phyloP scores from a whole-genome alignment of 2,888 invertebrate species.

The Plagiodera versicolora region DNA sequence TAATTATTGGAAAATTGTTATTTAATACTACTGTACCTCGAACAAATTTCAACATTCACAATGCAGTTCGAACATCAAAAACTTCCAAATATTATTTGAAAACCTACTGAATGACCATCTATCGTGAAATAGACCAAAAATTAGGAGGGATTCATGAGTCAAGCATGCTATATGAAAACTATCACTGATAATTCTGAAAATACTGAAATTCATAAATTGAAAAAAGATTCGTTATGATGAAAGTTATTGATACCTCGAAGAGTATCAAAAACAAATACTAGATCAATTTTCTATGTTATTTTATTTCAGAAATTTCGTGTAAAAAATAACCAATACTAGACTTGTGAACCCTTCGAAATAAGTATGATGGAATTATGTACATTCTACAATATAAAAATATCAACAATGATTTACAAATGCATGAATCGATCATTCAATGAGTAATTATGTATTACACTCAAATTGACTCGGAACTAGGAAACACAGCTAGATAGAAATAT shows the following conservation, averaged over 20 bases:
- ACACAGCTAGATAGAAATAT: neutral
- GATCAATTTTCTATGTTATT: too few species aligned
- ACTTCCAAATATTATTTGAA: neutral
- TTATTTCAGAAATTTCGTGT: too few species aligned
- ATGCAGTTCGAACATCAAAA: neutral
- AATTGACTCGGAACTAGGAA: neutral
- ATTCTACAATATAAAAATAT: neutral
- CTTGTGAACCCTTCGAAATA: neutral
- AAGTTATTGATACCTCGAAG: too few species aligned
- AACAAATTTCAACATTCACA: constrained; percentile 23
- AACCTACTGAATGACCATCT: too few species aligned
- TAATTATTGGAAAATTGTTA: constrained; percentile 29
- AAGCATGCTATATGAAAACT: neutral
- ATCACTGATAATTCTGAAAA: neutral
- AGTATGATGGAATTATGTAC: neutral
- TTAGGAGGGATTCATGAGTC: too few species aligned
- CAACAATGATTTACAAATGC: neutral
- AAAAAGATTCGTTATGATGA: too few species aligned
- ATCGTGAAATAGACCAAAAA: too few species aligned
- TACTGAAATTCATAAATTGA: too few species aligned
- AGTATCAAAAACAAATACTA: too few species aligned
- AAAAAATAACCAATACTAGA: too few species aligned
- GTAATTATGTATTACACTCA: neutral
- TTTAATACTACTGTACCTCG: constrained; percentile 18
- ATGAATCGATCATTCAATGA: neutral